Percentiles rank a stretch among this genome's conserved stretches.
Evolutionary conservation across 2,797 vertebrate species (phyloP).

Genomic region (Ptychadena robeensis): DNA sequence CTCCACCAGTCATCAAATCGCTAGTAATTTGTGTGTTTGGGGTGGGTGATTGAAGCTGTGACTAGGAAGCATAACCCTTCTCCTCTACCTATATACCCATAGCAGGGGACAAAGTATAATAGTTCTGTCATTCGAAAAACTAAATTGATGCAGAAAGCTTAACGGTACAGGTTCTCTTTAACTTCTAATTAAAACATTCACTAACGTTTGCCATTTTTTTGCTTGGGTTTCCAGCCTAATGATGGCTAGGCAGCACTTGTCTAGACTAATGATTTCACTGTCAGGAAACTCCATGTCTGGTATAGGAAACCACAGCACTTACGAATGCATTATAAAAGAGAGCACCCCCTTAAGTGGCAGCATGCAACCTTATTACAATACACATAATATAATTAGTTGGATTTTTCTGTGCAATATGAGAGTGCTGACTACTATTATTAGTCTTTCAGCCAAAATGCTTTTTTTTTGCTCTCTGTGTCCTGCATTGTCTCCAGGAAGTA

Average conservation of each 20-base stretch:
- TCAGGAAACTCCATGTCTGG: not conserved
- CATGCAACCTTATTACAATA: not conserved
- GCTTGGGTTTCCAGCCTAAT: not conserved
- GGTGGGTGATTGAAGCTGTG: no score
- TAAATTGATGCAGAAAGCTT: no score
- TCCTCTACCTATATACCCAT: no score
- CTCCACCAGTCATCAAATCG: no score
- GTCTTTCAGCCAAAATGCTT: not conserved
- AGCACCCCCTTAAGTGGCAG: not conserved
- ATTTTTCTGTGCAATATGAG: not conserved
- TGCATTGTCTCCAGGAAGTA: constrained; percentile 8
- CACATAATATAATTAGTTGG: not conserved
- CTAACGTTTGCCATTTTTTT: not conserved
- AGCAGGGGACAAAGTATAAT: no score
- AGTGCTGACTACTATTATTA: not conserved
- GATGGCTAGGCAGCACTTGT: not conserved
- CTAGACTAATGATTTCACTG: not conserved
- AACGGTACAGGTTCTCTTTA: not conserved
- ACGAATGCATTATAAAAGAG: not conserved
- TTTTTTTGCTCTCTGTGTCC: not conserved
- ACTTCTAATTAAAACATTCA: not conserved
- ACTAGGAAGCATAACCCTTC: no score
- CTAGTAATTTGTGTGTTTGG: no score
- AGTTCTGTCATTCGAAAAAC: no score
- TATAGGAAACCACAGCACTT: constrained; percentile 1